Conservation (phyloP, 2,113 vertebrate genomes). For the Prietella phreatophila region DNA sequence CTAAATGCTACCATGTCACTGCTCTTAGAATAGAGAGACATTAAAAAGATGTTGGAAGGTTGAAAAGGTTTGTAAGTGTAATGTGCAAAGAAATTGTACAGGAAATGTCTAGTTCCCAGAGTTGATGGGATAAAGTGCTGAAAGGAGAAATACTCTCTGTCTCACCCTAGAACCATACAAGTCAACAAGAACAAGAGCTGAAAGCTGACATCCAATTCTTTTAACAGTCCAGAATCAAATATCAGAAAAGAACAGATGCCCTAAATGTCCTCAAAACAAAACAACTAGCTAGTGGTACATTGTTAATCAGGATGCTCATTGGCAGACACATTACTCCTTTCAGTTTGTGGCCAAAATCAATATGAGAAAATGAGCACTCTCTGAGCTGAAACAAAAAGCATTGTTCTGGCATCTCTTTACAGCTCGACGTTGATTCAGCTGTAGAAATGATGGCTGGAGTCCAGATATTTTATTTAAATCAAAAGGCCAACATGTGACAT, state of each 20-base stretch:
- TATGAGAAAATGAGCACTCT: neutral
- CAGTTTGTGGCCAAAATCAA: constrained; percentile 23
- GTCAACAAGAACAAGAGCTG: neutral
- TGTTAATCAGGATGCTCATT: neutral
- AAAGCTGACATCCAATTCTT: neutral
- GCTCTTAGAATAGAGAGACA: neutral
- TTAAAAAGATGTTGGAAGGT: neutral
- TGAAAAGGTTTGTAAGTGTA: neutral
- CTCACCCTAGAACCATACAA: neutral
- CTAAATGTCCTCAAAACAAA: neutral
- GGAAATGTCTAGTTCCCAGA: neutral
- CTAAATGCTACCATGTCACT: neutral
- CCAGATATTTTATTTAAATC: neutral
- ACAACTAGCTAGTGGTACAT: neutral
- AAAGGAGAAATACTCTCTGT: neutral
- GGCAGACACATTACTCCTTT: neutral
- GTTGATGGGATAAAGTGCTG: neutral
- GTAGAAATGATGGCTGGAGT: neutral
- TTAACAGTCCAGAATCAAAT: neutral
- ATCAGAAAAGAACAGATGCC: neutral
- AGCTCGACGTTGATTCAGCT: neutral
- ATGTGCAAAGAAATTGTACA: neutral
- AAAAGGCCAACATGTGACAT: neutral
- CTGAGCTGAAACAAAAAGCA: neutral
- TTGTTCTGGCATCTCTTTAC: neutral